Conservation (phyloP, 2,888 invertebrate genomes). For the Ectemnius lituratus region DNA sequence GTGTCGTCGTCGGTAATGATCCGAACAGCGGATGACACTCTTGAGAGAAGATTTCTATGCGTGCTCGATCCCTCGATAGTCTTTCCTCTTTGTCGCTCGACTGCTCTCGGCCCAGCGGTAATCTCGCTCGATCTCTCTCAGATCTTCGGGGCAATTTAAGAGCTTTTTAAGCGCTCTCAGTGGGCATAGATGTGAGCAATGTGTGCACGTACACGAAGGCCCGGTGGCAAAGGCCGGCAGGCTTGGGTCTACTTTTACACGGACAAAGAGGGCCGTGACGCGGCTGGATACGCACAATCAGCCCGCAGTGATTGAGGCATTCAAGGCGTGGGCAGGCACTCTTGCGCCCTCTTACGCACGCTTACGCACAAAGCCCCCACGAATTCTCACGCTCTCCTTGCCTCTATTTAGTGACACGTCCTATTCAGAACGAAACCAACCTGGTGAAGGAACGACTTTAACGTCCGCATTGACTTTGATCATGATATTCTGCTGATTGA, state of each 20-base stretch:
- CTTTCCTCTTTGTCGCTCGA: slow-evolving; percentile 9
- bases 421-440: too few species aligned
- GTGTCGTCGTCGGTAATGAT: slow-evolving; percentile 43
- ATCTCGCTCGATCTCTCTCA: slow-evolving; percentile 17
- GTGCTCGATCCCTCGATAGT: slow-evolving; percentile 39
- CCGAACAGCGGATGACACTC: slow-evolving; percentile 38
- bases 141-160: slow-evolving; percentile 57
- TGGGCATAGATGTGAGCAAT: slow-evolving; percentile 4
- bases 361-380: slow-evolving; percentile 48
- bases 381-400: slow-evolving; percentile 67
- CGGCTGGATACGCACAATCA: slow-evolving; percentile 70
- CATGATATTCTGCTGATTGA: too few species aligned
- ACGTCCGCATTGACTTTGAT: too few species aligned
- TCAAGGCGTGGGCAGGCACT: slow-evolving; percentile 68
- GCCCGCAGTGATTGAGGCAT: slow-evolving; percentile 72
- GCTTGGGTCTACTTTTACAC: slow-evolving; percentile 52
- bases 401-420: slow-evolving; percentile 30
- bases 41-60: slow-evolving; percentile 41
- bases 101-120: slow-evolving; percentile 18
- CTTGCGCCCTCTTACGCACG: slow-evolving; percentile 59
- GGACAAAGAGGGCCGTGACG: slow-evolving; percentile 58
- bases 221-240: slow-evolving; percentile 11
- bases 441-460: too few species aligned
- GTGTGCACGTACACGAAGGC: slow-evolving; percentile 21
- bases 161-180: slow-evolving; percentile 56